A percentile compares a stretch with the other conserved stretches of the same genome.
phyloP scores from a whole-genome alignment of 1,140 invertebrate genomes.

The Eumaeus atala region DNA sequence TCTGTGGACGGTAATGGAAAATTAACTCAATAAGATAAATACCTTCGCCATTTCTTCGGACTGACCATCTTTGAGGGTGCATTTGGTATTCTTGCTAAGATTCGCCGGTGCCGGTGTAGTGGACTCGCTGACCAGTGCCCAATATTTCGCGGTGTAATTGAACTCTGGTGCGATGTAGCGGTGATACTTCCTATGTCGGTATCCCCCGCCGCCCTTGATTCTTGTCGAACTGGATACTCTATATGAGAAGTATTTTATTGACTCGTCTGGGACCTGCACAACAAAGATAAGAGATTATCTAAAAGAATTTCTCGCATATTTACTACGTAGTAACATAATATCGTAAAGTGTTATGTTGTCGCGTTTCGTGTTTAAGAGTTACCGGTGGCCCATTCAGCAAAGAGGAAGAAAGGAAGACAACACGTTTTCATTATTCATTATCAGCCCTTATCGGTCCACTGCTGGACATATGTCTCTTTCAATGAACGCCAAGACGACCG shows the following conservation, averaged over 20 bases:
- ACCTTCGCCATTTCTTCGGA: conserved; percentile 60
- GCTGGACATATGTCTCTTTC: no score
- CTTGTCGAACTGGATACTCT: conserved; percentile 61
- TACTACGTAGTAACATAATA: no score
- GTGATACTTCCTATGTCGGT: conserved; percentile 55
- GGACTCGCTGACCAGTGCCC: conserved; percentile 61
- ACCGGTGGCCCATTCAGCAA: no score
- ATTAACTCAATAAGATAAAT: conserved; percentile 9
- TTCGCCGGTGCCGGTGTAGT: conserved; percentile 44
- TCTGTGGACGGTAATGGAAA: no score
- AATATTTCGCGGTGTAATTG: conserved; percentile 62
- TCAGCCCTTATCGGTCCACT: no score
- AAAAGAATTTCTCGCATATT: no score
- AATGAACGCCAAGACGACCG: no score
- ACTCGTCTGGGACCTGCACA: conserved; percentile 54
- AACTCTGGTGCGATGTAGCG: conserved; percentile 65
- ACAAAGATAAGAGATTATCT: not conserved
- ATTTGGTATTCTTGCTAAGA: conserved; percentile 51
- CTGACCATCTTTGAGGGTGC: conserved; percentile 58
- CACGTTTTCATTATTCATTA: no score
- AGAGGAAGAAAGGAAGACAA: no score
- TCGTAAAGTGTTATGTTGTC: no score
- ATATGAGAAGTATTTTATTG: conserved; percentile 56
- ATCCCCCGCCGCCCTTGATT: conserved; percentile 55
- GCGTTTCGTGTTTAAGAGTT: no score